These are phyloP conservation scores for Gobio gobio DNA, from an alignment of 2,113 vertebrate genomes.

Conservation along the genomic window DNA sequence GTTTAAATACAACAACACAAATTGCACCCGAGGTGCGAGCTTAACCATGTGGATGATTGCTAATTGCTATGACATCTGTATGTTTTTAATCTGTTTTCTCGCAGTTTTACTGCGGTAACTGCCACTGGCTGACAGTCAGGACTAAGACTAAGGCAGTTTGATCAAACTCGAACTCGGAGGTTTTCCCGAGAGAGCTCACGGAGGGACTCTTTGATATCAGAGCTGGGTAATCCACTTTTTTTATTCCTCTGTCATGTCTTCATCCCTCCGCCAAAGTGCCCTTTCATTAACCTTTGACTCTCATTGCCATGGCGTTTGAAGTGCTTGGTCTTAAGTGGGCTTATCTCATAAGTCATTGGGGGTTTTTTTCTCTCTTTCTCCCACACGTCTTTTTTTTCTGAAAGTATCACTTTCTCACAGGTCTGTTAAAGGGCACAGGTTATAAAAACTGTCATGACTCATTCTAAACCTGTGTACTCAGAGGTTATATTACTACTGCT, in stretches of 20 bases:
- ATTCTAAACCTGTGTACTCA: background rate
- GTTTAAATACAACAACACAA: conserved; percentile 24
- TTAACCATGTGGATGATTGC: conserved; percentile 7
- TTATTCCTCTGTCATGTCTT: conserved; percentile 56
- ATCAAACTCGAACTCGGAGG: conserved; percentile 26
- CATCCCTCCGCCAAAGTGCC: conserved; percentile 54
- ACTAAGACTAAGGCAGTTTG: conserved; percentile 22
- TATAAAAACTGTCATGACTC: conserved; percentile 40
- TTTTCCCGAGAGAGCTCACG: conserved; percentile 8
- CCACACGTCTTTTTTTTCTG: conserved; percentile 22
- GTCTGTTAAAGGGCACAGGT: conserved; percentile 52
- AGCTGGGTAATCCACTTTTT: conserved; percentile 61
- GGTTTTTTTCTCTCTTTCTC: conserved; percentile 8
- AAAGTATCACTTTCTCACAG: conserved; percentile 59
- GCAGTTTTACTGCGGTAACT: background rate
- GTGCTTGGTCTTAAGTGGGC: conserved; percentile 57
- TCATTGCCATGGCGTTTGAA: conserved; percentile 53
- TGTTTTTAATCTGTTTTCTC: conserved; percentile 22
- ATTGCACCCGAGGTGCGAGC: conserved; percentile 23
- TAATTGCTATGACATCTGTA: conserved; percentile 25
- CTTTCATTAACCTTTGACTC: conserved; percentile 65
- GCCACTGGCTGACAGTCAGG: conserved; percentile 1
- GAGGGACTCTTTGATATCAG: conserved; percentile 59
- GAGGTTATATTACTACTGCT: background rate
- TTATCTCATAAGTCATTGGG: conserved; percentile 53